Evolutionary conservation across 2,797 vertebrate genomes (phyloP).

Genomic region (Caiman crocodilus): DNA sequence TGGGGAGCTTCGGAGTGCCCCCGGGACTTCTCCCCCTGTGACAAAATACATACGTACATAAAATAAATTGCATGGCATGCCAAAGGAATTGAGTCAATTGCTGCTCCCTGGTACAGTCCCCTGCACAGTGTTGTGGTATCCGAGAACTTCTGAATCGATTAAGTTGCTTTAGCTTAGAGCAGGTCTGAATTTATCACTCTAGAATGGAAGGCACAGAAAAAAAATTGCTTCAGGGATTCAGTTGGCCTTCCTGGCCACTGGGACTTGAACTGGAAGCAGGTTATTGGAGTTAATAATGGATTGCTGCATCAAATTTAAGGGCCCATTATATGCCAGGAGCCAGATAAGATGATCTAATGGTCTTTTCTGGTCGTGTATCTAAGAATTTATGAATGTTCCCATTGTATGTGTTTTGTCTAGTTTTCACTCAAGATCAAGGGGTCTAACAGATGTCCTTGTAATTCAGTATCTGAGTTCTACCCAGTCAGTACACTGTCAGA

Average conservation of each 20-base stretch:
- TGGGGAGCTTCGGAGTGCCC: too few species aligned
- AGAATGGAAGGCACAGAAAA: background rate
- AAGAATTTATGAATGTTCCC: background rate
- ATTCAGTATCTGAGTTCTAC: background rate
- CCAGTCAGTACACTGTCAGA: background rate
- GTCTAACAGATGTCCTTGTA: background rate
- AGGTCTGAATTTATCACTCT: background rate
- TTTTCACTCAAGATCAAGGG: slow-evolving; percentile 9
- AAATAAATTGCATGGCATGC: background rate
- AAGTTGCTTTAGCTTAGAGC: background rate
- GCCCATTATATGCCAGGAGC: background rate
- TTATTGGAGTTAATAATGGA: background rate
- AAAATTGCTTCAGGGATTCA: background rate
- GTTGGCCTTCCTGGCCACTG: background rate
- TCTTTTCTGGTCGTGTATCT: background rate
- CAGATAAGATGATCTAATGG: background rate
- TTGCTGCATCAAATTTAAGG: background rate
- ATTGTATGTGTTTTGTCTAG: background rate
- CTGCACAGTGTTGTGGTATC: background rate
- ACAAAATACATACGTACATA: too few species aligned
- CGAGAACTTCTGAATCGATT: background rate
- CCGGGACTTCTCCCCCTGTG: too few species aligned
- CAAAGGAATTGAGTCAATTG: slow-evolving; percentile 20
- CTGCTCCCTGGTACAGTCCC: background rate
- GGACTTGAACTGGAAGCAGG: background rate